These are phyloP conservation scores for Trachemys scripta DNA, from an alignment of 2,113 vertebrate genomes.

Conservation along the genomic window DNA sequence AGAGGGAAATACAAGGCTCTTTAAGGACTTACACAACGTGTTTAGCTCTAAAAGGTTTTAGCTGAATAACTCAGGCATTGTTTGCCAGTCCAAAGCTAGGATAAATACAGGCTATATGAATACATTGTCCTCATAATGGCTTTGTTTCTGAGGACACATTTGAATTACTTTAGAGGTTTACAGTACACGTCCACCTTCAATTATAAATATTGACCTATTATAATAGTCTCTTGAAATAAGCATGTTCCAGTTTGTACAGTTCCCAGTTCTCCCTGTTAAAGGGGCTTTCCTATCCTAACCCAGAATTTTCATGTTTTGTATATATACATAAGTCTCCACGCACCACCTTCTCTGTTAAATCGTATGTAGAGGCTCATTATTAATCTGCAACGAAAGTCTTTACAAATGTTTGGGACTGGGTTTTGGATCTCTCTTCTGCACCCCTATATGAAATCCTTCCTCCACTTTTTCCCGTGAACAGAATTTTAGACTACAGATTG, in stretches of 20 bases:
- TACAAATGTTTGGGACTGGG: slow-evolving; percentile 8
- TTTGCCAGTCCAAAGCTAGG: slow-evolving; percentile 58
- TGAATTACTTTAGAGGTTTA: slow-evolving; percentile 8
- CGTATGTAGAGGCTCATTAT: slow-evolving; percentile 52
- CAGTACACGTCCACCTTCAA: slow-evolving; percentile 38
- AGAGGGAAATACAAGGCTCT: slow-evolving; percentile 61
- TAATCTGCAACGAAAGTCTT: slow-evolving; percentile 37
- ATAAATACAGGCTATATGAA: slow-evolving; percentile 6
- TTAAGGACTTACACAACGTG: slow-evolving; percentile 72
- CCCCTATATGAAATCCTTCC: slow-evolving; percentile 53
- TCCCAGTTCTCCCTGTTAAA: slow-evolving; percentile 18
- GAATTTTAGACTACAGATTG: background rate
- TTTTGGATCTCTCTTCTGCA: background rate
- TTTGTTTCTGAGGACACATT: slow-evolving; percentile 5
- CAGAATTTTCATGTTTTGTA: slow-evolving; percentile 64
- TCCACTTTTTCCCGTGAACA: slow-evolving; percentile 47
- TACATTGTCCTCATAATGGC: background rate
- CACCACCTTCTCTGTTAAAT: slow-evolving; percentile 64
- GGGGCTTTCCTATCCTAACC: slow-evolving; percentile 63
- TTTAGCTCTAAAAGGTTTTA: slow-evolving; percentile 78
- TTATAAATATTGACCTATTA: slow-evolving; percentile 49
- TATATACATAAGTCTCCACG: slow-evolving; percentile 56
- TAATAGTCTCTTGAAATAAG: slow-evolving; percentile 58
- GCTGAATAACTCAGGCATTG: slow-evolving; percentile 65
- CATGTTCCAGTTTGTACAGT: slow-evolving; percentile 48